Conservation (phyloP, 2,888 invertebrate genomes). For the Drosophila aldrichi region DNA sequence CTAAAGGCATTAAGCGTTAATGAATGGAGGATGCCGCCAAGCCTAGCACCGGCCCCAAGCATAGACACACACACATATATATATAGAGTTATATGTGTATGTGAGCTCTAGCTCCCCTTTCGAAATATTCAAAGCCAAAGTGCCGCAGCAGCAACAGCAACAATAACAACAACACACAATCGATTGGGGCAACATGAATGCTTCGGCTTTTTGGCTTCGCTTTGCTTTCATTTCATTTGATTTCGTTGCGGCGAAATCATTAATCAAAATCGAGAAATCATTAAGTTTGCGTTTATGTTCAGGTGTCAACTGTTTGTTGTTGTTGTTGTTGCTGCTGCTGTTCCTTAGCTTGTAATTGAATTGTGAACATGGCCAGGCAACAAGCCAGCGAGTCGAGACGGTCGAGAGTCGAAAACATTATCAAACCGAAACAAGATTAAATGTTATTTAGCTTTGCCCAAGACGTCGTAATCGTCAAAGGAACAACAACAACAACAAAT, state of each 20-base stretch:
- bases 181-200: constrained; percentile 49
- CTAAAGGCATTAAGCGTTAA: constrained; percentile 62
- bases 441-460: constrained; percentile 32
- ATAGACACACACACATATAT: not conserved
- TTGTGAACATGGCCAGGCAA: constrained; percentile 65
- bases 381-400: constrained; percentile 9
- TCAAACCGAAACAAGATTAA: constrained; percentile 59
- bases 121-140: constrained; percentile 70
- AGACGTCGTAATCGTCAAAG: constrained; percentile 12
- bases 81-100: not conserved
- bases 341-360: constrained; percentile 73
- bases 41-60: constrained; percentile 1
- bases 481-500: not conserved
- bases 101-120: constrained; percentile 36
- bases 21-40: constrained; percentile 62
- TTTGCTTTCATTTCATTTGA: constrained; percentile 47
- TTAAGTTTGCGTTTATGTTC: constrained; percentile 60
- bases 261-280: constrained; percentile 76
- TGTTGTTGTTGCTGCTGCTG: constrained; percentile 48
- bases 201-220: constrained; percentile 25
- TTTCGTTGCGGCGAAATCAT: constrained; percentile 58
- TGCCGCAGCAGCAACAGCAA: constrained; percentile 47
- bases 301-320: constrained; percentile 65
- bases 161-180: not conserved
- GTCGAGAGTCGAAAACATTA: constrained; percentile 28